phyloP scores from a whole-genome alignment of 2,113 vertebrate genomes.

The Rafetus swinhoei region DNA sequence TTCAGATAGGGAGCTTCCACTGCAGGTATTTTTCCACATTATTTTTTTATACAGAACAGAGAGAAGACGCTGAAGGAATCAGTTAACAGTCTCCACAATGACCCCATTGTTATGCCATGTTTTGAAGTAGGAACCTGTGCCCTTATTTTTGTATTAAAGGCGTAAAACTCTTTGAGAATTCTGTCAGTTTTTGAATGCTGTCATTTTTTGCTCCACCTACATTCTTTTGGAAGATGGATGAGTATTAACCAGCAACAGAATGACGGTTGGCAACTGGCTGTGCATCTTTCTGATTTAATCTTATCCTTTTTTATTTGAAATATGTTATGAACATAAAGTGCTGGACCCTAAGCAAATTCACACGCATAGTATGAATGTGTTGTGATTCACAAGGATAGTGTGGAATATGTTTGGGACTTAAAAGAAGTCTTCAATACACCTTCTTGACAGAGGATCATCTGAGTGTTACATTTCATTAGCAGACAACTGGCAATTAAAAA shows the following conservation, averaged over 20 bases:
- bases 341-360: background rate
- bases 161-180: background rate
- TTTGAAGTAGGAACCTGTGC: conserved; percentile 25
- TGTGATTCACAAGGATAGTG: background rate
- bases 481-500: background rate
- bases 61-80: conserved; percentile 2
- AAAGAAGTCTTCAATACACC: too few relatives aligned
- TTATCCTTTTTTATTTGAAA: background rate
- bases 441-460: background rate
- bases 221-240: background rate
- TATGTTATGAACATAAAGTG: background rate
- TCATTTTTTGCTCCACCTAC: conserved; percentile 35
- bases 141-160: background rate
- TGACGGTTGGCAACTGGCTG: background rate
- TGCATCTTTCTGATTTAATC: background rate
- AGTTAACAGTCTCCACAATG: conserved; percentile 16
- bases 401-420: background rate
- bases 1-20: background rate
- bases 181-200: conserved; percentile 35
- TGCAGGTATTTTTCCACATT: conserved; percentile 31
- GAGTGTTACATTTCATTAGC: background rate
- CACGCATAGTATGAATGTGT: background rate
- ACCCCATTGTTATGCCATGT: conserved; percentile 20
- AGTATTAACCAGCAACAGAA: background rate
- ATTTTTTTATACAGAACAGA: background rate